phyloP scores from a whole-genome alignment of 2,888 invertebrate genomes.

The Pasiphila rectangulata region DNA sequence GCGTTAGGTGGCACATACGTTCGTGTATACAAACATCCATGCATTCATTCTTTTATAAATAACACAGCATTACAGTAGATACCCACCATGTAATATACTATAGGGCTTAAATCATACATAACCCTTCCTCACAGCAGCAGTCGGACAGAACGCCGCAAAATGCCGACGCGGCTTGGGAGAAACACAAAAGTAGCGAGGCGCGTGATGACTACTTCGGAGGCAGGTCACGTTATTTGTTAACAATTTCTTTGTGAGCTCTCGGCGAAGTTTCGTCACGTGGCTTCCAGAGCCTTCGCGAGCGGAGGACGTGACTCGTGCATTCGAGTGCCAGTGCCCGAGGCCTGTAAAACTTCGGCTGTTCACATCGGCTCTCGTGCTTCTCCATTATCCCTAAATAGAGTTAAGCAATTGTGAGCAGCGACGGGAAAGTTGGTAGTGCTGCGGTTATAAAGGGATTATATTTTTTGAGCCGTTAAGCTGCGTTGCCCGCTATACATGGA shows the following conservation, averaged over 20 bases:
- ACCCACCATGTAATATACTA: no score
- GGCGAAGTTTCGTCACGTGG: conserved; percentile 35
- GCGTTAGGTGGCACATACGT: no score
- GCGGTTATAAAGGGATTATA: conserved; percentile 23
- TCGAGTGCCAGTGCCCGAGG: no score
- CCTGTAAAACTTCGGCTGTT: conserved; percentile 32
- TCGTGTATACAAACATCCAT: no score
- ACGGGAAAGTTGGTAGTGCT: conserved; percentile 29
- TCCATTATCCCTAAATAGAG: conserved; percentile 41
- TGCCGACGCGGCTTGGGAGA: background rate
- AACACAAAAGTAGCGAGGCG: conserved; percentile 2
- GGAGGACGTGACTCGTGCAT: conserved; percentile 28
- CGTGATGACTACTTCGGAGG: conserved; percentile 21
- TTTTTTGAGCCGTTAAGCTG: conserved; percentile 1
- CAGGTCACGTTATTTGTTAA: conserved; percentile 38
- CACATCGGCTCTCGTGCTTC: conserved; percentile 24
- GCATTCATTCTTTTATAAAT: no score
- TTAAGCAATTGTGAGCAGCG: conserved; percentile 41
- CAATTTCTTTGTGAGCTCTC: conserved; percentile 34
- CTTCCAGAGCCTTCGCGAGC: conserved; percentile 17
- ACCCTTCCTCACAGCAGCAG: no score
- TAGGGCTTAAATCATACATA: no score
- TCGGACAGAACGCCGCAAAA: background rate
- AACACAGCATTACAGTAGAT: no score
- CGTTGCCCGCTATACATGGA: background rate